Base-by-base conservation (phyloP, 2,797 vertebrate genomes). In the Premnoplex brunnescens region DNA sequence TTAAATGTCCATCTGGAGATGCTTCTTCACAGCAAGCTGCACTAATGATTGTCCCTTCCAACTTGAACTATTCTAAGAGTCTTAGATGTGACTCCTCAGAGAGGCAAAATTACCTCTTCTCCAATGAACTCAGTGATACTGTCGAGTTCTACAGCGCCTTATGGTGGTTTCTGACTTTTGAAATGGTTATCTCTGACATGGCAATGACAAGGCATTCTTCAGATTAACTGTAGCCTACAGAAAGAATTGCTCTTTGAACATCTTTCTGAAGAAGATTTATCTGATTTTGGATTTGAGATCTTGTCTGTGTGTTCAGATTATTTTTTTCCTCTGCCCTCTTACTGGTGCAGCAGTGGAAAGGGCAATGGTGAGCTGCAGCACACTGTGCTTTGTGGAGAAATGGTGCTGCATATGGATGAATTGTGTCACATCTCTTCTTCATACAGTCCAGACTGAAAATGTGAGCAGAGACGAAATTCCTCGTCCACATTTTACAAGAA, bases 401-500 rank as follows among this genome's bases (percentile, higher is more conserved):
- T 11, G 68, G 49, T 88, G 30, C 79, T 88, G 73, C 89, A 49
- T 80, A 51, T 76, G 84, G 85, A 95, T 74, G 87, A 91, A 69
- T 87, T 89, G 85, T 89, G 81, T 77, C 93, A 78, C 76, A 77
- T 92, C 88, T 94, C 94, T 89, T 92, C 94, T 82, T 95, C 81
- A 76, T 91, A 19, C 23, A 39, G 63, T 69, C 64, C 84, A 80
- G 63, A 14, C 69, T 77, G 88, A 89, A 48, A 88, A 85, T 22
- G 58, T 75, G 88, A 94, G 85, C 46, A 93, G 79, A 75, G 66
- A 80, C 64, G 27, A 76, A 84, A 59, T 89, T 95, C 85, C 55
- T 92, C 62, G 49, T 84, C 51, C 48, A 48, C 72, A 37, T 92
- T 91, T 71, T 94, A 89, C 74, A 89, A 75, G 76, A 8, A 79